Conservation (phyloP, 2,888 invertebrate species). For the Drosophila recens region DNA sequence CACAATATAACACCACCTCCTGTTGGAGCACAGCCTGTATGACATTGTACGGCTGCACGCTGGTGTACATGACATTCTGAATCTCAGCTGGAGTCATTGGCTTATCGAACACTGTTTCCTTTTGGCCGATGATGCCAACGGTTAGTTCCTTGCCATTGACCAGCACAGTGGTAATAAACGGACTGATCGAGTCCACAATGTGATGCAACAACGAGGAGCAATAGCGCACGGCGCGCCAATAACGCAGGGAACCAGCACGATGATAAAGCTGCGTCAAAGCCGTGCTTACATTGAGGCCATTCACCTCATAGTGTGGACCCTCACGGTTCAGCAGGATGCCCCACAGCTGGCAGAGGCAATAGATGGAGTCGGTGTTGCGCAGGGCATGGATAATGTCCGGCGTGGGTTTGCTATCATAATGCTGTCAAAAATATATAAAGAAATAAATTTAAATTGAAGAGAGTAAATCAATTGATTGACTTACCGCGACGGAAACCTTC, state of each 20-base stretch:
- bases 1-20: conserved; percentile 97
- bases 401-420: conserved; percentile 89
- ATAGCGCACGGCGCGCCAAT: conserved; percentile 97
- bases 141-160: conserved; percentile 98
- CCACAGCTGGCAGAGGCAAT: conserved; percentile 93
- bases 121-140: conserved; percentile 96
- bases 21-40: conserved; percentile 89
- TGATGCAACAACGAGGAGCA: conserved; percentile 97
- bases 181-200: conserved; percentile 98
- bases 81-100: conserved; percentile 99
- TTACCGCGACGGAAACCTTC: conserved; percentile 86
- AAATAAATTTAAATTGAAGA: background rate
- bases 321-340: conserved; percentile 93
- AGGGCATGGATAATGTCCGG: conserved; percentile 91
- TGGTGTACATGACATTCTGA: conserved; percentile 95
- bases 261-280: conserved; percentile 91
- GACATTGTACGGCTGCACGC: conserved; percentile 95
- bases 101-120: conserved; percentile 98
- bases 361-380: conserved; percentile 89
- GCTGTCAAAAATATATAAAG: conserved; percentile 81
- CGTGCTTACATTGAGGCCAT: conserved; percentile 88
- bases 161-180: conserved; percentile 98
- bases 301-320: conserved; percentile 92
- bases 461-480: conserved; percentile 26
- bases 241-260: conserved; percentile 93